These are phyloP conservation scores for Petrophora chlorosata DNA, from an alignment of 2,888 invertebrate species.

Conservation along the genomic window DNA sequence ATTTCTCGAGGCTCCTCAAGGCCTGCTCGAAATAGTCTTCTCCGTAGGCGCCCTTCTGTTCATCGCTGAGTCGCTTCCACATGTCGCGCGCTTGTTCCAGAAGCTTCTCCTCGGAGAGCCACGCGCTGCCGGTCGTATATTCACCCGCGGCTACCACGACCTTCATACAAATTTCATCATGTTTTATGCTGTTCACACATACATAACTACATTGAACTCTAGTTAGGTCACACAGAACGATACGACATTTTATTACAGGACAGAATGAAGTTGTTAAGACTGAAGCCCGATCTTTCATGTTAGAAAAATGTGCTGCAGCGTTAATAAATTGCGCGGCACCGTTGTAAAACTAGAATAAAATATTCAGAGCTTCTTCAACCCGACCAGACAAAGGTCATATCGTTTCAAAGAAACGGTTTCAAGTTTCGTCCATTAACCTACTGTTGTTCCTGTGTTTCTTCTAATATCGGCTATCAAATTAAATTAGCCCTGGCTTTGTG, in stretches of 20 bases:
- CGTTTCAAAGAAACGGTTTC: constrained; percentile 10
- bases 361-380: constrained; percentile 6
- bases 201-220: no score
- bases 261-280: no score
- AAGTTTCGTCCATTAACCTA: constrained; percentile 20
- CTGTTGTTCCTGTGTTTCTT: constrained; percentile 9
- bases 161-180: constrained; percentile 48
- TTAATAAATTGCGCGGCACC: neutral
- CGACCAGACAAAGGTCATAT: constrained; percentile 6
- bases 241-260: no score
- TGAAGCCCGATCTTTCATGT: no score
- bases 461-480: constrained; percentile 12
- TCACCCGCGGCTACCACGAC: constrained; percentile 93
- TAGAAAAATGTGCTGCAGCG: neutral
- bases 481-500: constrained; percentile 17
- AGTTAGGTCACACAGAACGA: no score
- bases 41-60: constrained; percentile 90
- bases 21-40: constrained; percentile 93
- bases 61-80: constrained; percentile 92
- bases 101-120: constrained; percentile 88
- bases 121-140: constrained; percentile 91
- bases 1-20: constrained; percentile 90
- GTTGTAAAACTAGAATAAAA: constrained; percentile 7
- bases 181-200: no score
- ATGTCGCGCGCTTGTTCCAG: constrained; percentile 90